phyloP scores from a whole-genome alignment of 2,797 vertebrate genomes.

The Bradypodion pumilum region DNA sequence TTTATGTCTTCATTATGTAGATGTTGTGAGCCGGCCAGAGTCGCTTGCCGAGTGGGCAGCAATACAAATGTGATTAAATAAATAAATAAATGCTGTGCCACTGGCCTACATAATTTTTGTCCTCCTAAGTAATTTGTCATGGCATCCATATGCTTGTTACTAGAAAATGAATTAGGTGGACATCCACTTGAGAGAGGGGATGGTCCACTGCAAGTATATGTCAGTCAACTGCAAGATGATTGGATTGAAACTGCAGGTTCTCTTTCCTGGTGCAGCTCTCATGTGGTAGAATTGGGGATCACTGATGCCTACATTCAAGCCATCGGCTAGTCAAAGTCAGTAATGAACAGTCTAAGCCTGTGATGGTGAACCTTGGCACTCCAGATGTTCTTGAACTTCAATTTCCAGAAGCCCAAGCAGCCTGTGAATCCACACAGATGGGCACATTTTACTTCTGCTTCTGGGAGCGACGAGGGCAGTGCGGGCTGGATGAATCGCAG shows the following conservation, averaged over 20 bases:
- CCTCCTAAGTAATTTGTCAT: background rate
- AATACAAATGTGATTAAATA: too few species aligned
- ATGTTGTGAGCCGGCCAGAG: too few species aligned
- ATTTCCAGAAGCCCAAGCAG: too few species aligned
- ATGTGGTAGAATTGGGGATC: background rate
- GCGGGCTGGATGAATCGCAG: too few species aligned
- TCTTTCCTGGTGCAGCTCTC: background rate
- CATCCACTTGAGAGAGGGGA: background rate
- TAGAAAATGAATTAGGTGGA: background rate
- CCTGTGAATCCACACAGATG: too few species aligned
- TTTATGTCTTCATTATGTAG: too few species aligned
- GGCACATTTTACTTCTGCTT: too few species aligned
- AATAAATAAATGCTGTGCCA: too few species aligned
- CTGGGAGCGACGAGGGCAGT: too few species aligned
- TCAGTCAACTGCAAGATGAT: background rate
- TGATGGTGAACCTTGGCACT: too few species aligned
- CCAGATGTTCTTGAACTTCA: too few species aligned
- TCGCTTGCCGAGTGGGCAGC: too few species aligned
- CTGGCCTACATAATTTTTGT: background rate
- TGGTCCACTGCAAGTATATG: background rate
- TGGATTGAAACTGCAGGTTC: background rate
- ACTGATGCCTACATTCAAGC: constrained; percentile 12
- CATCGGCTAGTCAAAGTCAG: background rate
- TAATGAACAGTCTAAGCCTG: constrained; percentile 5
- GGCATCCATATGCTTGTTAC: background rate